Evolutionary conservation across 2,113 vertebrate genomes (phyloP).

Genomic region (Jacana jacana): DNA sequence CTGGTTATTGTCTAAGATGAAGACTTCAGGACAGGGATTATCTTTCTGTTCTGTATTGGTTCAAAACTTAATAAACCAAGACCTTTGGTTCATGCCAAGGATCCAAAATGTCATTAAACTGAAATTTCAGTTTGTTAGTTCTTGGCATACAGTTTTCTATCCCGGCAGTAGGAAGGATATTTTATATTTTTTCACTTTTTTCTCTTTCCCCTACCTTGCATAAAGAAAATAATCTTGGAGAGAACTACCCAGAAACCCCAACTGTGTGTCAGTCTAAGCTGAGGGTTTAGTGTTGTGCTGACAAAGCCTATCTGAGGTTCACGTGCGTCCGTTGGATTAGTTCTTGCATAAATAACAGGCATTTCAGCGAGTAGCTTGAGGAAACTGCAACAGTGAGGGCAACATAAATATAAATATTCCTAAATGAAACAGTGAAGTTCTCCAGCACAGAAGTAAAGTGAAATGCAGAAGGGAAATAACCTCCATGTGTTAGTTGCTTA

Average conservation of each 20-base stretch:
- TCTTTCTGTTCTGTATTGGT: background rate
- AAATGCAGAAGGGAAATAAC: background rate
- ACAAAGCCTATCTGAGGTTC: background rate
- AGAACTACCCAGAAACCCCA: background rate
- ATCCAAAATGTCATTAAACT: background rate
- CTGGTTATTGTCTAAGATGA: background rate
- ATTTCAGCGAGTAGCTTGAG: rapidly evolving
- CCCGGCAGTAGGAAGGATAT: too few species aligned
- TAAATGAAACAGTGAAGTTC: background rate
- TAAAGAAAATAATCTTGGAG: background rate
- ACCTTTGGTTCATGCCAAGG: background rate
- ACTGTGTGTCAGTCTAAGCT: background rate
- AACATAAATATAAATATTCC: background rate
- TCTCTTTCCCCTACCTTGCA: background rate
- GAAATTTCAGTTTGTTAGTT: background rate
- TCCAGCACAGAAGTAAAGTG: background rate
- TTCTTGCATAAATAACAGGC: background rate
- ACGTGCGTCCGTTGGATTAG: background rate
- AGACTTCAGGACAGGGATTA: background rate
- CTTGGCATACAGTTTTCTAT: background rate
- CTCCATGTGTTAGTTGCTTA: background rate
- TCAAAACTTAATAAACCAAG: background rate
- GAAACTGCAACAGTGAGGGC: background rate
- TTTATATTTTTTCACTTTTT: background rate
- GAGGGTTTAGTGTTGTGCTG: background rate